A percentile compares a stretch with the other conserved stretches of the same genome.
phyloP scores from a whole-genome alignment of 2,888 invertebrate genomes.

The Neria commutata region DNA sequence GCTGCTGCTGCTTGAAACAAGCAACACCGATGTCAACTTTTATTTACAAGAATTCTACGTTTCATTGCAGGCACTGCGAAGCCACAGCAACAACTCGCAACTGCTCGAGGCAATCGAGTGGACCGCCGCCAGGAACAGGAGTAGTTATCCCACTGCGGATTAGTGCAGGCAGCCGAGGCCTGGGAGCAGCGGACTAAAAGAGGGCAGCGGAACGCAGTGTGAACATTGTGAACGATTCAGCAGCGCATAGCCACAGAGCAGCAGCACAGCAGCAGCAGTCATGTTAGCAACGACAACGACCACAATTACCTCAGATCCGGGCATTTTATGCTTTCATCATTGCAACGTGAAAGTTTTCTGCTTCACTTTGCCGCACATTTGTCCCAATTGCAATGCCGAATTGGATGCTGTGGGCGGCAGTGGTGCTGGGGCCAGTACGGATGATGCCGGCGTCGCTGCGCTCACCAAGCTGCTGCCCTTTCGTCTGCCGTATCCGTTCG shows the following conservation, averaged over 20 bases:
- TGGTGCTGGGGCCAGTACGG: slow-evolving; percentile 13
- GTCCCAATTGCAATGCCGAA: slow-evolving; percentile 78
- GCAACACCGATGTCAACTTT: slow-evolving; percentile 32
- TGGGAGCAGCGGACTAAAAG: slow-evolving; percentile 11
- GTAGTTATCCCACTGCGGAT: too few relatives aligned
- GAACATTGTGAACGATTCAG: too few relatives aligned
- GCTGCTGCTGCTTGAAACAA: too few relatives aligned
- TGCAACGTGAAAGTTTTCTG: slow-evolving; percentile 85
- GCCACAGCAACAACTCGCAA: slow-evolving; percentile 2
- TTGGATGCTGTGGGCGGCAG: slow-evolving; percentile 57
- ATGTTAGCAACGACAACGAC: slow-evolving; percentile 49
- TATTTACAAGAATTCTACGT: slow-evolving; percentile 36
- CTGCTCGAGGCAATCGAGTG: slow-evolving; percentile 22
- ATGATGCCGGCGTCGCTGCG: neutral
- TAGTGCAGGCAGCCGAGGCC: slow-evolving; percentile 12
- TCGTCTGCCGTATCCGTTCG: slow-evolving; percentile 86
- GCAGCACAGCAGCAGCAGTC: slow-evolving; percentile 13
- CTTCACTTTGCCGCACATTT: slow-evolving; percentile 75
- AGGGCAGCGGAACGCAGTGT: slow-evolving; percentile 8
- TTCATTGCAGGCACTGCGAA: slow-evolving; percentile 34
- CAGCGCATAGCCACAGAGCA: neutral
- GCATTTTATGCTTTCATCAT: slow-evolving; percentile 90
- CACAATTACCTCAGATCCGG: slow-evolving; percentile 69
- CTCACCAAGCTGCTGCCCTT: slow-evolving; percentile 73
- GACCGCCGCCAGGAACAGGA: slow-evolving; percentile 17